phyloP scores from a whole-genome alignment of 2,113 vertebrate genomes.

The Argyrosomus japonicus region DNA sequence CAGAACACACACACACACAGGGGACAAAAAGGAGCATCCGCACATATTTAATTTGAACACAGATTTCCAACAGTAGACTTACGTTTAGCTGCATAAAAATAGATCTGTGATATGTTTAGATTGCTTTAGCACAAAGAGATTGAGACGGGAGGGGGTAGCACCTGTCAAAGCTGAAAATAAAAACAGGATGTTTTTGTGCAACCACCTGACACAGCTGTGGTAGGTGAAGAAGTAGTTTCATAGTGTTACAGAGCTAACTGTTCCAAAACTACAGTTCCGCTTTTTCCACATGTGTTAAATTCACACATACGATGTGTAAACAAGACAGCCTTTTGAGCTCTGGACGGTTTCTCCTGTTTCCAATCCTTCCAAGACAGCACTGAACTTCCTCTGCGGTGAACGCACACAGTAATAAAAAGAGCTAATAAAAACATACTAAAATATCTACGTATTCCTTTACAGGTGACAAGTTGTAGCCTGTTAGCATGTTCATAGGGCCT shows the following conservation, averaged over 20 bases:
- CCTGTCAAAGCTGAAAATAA: no score
- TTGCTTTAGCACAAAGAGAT: background rate
- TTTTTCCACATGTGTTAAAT: background rate
- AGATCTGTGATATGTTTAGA: background rate
- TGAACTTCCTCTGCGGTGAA: background rate
- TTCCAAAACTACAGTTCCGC: background rate
- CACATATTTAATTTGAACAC: background rate
- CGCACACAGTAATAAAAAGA: background rate
- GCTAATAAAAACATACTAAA: background rate
- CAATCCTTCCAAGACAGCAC: slow-evolving; percentile 3
- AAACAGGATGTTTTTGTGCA: background rate
- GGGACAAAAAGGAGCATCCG: background rate
- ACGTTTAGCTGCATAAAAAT: background rate
- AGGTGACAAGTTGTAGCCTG: background rate
- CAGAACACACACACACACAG: background rate
- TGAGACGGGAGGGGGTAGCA: background rate
- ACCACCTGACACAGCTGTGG: background rate
- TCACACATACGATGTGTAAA: background rate
- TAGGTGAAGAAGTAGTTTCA: background rate
- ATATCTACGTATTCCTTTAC: background rate
- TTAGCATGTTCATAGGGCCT: background rate
- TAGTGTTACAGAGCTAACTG: background rate
- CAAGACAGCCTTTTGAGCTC: background rate
- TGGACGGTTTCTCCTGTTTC: background rate
- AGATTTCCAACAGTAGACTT: background rate